Percentiles rank a stretch among this genome's conserved stretches.
These are phyloP conservation scores for Labeo catla DNA, from an alignment of 2,113 vertebrate species.

Conservation along the genomic window DNA sequence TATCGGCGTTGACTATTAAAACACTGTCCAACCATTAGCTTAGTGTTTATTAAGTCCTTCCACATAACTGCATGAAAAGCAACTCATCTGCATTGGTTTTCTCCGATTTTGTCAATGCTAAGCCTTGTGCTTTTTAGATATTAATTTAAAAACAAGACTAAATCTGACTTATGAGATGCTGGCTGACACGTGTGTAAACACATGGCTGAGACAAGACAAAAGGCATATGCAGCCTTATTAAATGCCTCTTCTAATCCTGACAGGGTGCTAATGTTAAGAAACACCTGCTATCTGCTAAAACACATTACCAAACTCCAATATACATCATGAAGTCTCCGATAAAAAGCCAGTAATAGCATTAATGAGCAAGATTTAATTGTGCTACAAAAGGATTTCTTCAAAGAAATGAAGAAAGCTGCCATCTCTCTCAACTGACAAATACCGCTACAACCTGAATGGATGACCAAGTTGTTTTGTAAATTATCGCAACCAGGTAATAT, in stretches of 20 bases:
- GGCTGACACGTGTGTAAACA: conserved; percentile 25
- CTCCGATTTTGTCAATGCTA: conserved; percentile 3
- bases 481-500: no score
- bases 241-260: conserved; percentile 22
- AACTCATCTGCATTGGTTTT: background rate
- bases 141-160: background rate
- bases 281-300: conserved; percentile 17
- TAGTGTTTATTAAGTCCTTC: background rate
- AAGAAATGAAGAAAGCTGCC: background rate
- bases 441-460: no score
- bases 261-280: conserved; percentile 32
- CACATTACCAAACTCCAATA: conserved; percentile 10
- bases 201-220: conserved; percentile 22
- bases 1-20: no score
- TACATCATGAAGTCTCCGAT: background rate
- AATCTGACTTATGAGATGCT: background rate
- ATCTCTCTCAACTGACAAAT: no score
- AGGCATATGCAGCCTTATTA: conserved; percentile 24
- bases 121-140: conserved; percentile 1
- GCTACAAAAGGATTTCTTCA: background rate
- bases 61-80: background rate
- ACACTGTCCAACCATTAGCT: background rate
- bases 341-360: background rate
- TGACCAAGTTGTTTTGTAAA: no score
- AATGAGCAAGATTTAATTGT: conserved; percentile 8